Evolutionary conservation across 2,888 invertebrate species (phyloP), one percentile per base, ranked within the genome.

Genomic region (Candidula unifasciata): DNA sequence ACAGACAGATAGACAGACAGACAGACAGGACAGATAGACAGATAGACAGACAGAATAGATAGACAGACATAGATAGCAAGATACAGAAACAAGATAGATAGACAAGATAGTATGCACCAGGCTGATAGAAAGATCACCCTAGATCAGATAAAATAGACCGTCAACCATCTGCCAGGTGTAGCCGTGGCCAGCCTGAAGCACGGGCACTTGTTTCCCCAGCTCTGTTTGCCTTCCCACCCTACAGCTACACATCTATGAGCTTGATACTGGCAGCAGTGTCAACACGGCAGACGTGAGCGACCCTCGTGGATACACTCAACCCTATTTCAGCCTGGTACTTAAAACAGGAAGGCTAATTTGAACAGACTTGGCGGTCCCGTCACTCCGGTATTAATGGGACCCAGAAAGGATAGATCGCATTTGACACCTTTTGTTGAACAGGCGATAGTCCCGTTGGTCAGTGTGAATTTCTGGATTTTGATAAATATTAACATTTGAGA

Each of bases 211-310:
- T 35, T 52, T 35, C 52, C 24, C 44, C 24, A 33, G 21, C 6
- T 21, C 54, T 69, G 33, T 80, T 69, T 69, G 37, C 24, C 27
- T 64, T 78, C 64, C 64, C 35, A 35, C 60, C 60, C 78, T 24
- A 78, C 16, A 71, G 54, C 33, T 52, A 52, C 30, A 71, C 54
- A 71, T 16, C 33, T n/a, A 16, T 27, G n/a, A 3, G 80, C 68
- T 18, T 64, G 78, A 78, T 60, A 78, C 64, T 24, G 24, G 6
- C n/a, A n/a, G 10, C 37, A 78, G 35, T 35, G 60, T 37, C 60
- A 78, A 78, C 78, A 78, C 60, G 60, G 64, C 60, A 64, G 64
- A 35, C 78, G 78, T 78, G 78, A 78, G 78, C 64, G 60, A 2
- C 60, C 37, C 37, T 44, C 13, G 37, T 73, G 78, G 78, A 60